Base-by-base conservation (phyloP, 2,113 vertebrate genomes). In the Prunella fulvescens region DNA sequence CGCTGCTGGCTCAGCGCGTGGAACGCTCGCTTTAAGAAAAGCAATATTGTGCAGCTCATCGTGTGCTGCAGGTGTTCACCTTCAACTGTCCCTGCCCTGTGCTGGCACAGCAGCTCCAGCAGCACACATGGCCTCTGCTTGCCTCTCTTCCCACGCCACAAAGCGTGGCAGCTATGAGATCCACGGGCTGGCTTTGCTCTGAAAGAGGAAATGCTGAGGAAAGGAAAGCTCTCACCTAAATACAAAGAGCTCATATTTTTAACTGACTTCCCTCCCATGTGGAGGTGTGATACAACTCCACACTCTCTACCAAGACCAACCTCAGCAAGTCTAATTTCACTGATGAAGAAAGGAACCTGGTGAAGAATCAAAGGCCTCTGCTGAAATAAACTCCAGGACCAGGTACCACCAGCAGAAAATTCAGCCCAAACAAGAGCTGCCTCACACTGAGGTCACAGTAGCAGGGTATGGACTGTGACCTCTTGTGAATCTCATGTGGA, bases 11-110 rank as follows among this genome's bases (percentile, higher is more conserved):
- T 93, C 90, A 14, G 91, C 78, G 42, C 5, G 0, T 2, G 25
- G 18, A 88, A 60, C 1, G 51, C 90, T 64, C 3, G 4, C 48
- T 86, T 54, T 28, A 37, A 83, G 90, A 92, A 88, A 73, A 96
- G 94, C 67, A 94, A 73, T 60, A 73, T 17, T 79, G 79, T 95
- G 85, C 81, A 66, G 62, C 56, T 86, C 92, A 80, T 83, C 31
- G 6, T 6, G 56, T 2, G 1, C 22, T 74, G 94, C 95, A 96
- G 96, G 96, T 95, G 94, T 71, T 96, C 93, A 90, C 94, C 92
- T 87, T 80, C 85, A 78, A 33, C 71, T 42, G 50, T 73, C 79
- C 85, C 86, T 77, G 62, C 84, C 93, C 89, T 11, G 71, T 14
- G 54, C 93, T 67, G 91, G 57, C 87, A 91, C 66, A 67, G 70